Evolutionary conservation across 2,113 vertebrate genomes (phyloP).

Genomic region (Arenaria interpres): DNA sequence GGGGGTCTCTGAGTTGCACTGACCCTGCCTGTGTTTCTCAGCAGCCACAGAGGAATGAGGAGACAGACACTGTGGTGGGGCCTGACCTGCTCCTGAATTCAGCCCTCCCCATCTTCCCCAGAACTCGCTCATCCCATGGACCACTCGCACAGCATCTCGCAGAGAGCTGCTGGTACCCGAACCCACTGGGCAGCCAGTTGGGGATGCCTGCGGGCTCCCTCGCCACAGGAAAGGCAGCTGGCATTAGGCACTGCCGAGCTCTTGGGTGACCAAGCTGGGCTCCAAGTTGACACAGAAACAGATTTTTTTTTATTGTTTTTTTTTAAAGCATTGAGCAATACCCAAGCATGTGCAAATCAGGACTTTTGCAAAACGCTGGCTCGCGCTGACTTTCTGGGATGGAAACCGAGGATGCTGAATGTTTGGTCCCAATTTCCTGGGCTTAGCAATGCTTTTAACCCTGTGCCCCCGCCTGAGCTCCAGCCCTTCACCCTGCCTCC

Average conservation of each 20-base stretch:
- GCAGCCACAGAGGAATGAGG: neutral
- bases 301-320: neutral
- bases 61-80: neutral
- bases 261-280: neutral
- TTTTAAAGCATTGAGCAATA: neutral
- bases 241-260: rapidly evolving
- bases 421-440: neutral
- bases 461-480: neutral
- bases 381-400: neutral
- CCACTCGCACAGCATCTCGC: neutral
- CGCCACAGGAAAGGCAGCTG: neutral
- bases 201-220: neutral
- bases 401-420: neutral
- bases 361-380: neutral
- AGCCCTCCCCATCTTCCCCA: neutral
- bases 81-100: neutral
- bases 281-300: neutral
- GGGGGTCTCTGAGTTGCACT: neutral
- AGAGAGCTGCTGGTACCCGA: neutral
- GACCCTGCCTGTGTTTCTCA: neutral
- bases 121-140: rapidly evolving
- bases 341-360: neutral
- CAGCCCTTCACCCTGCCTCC: neutral
- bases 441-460: neutral
- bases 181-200: neutral